Evolutionary conservation across 2,113 vertebrate species (phyloP).

Genomic region (Morone chrysops): DNA sequence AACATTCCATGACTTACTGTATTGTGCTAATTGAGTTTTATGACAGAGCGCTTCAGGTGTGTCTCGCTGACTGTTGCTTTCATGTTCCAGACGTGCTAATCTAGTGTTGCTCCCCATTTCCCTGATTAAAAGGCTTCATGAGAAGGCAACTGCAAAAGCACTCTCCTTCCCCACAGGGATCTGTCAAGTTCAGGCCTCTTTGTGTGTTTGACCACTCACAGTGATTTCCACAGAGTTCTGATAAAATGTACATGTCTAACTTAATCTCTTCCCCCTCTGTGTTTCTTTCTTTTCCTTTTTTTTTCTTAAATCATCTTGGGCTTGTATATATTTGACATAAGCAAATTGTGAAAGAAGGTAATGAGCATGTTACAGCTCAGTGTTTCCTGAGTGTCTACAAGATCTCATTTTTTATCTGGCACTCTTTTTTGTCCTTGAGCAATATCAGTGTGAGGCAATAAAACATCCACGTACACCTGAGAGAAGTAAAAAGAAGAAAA

Average conservation of each 20-base stretch:
- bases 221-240: slow-evolving; percentile 11
- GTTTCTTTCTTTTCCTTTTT: not conserved
- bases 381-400: slow-evolving; percentile 28
- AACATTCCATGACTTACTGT: slow-evolving; percentile 4
- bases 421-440: slow-evolving; percentile 47
- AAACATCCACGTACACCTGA: slow-evolving; percentile 45
- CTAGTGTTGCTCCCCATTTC: slow-evolving; percentile 19
- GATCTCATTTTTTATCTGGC: slow-evolving; percentile 22
- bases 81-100: slow-evolving; percentile 48
- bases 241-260: not conserved
- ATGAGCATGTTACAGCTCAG: slow-evolving; percentile 32
- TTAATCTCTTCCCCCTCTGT: not conserved
- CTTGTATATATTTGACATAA: slow-evolving; percentile 41
- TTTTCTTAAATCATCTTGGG: not conserved
- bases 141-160: slow-evolving; percentile 33
- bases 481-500: slow-evolving; percentile 37
- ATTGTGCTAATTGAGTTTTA: slow-evolving; percentile 60
- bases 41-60: slow-evolving; percentile 35
- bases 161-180: slow-evolving; percentile 19
- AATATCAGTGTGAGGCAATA: slow-evolving; percentile 54
- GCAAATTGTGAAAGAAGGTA: slow-evolving; percentile 8
- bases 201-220: slow-evolving; percentile 28
- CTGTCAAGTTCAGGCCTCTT: slow-evolving; percentile 14
- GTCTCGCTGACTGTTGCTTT: slow-evolving; percentile 42
- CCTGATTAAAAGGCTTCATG: slow-evolving; percentile 44